Percentiles rank a stretch among this genome's conserved stretches.
Evolutionary conservation across 1,140 invertebrate genomes (phyloP).

Genomic region (Calycopis cecrops): DNA sequence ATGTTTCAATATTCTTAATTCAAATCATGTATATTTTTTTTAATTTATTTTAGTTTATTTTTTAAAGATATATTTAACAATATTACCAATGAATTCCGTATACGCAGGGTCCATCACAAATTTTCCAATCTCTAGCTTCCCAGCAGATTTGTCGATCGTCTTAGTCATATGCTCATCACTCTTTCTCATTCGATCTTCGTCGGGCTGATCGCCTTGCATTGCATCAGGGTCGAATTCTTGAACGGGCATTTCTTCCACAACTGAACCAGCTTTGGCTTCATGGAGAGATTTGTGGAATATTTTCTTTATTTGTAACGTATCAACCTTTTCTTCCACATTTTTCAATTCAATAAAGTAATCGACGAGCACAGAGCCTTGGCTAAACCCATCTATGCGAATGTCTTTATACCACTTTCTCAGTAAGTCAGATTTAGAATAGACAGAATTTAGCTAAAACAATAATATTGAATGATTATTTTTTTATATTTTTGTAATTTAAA

Average conservation of each 20-base stretch:
- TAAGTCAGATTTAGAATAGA: slow-evolving; percentile 84
- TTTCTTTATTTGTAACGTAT: slow-evolving; percentile 86
- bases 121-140: slow-evolving; percentile 83
- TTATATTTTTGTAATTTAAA: background rate
- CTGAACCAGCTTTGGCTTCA: slow-evolving; percentile 68
- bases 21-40: slow-evolving; percentile 14
- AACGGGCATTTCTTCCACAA: slow-evolving; percentile 47
- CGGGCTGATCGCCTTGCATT: slow-evolving; percentile 66
- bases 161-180: slow-evolving; percentile 75
- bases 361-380: slow-evolving; percentile 89
- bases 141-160: slow-evolving; percentile 74
- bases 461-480: slow-evolving; percentile 2
- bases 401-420: slow-evolving; percentile 89
- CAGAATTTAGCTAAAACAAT: slow-evolving; percentile 83
- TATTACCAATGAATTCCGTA: slow-evolving; percentile 90
- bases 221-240: slow-evolving; percentile 62
- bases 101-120: slow-evolving; percentile 89
- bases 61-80: background rate
- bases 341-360: slow-evolving; percentile 91
- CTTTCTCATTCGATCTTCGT: slow-evolving; percentile 75
- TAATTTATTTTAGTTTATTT: background rate
- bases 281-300: slow-evolving; percentile 87
- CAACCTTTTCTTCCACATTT: slow-evolving; percentile 84
- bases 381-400: slow-evolving; percentile 91
- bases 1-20: no score